Evolutionary conservation across 2,113 vertebrate species (phyloP).

Genomic region (Ochotona curzoniae): DNA sequence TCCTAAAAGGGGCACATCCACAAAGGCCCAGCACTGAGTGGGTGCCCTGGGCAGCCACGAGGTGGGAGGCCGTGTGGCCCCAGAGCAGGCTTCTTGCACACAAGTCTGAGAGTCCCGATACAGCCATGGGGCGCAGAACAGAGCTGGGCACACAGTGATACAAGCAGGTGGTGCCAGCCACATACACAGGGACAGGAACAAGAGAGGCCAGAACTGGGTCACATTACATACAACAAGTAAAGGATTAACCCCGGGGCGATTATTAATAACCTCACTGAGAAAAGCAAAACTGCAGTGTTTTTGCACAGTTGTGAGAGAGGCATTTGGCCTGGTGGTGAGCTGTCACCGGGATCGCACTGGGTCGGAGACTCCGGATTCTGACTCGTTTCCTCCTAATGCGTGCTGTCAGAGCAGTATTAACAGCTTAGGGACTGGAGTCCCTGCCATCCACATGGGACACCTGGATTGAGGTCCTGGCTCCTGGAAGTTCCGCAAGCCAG

Average conservation of each 20-base stretch:
- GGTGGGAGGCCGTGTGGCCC: neutral
- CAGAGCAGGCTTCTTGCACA: neutral
- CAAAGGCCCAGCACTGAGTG: neutral
- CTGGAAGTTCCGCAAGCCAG: too few species aligned
- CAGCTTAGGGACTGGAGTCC: too few species aligned
- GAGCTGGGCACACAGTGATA: neutral
- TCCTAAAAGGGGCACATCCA: fast-evolving
- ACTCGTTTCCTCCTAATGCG: too few species aligned
- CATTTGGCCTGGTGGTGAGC: too few species aligned
- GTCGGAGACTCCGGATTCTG: too few species aligned
- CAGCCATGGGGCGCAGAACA: fast-evolving
- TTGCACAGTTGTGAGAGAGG: neutral
- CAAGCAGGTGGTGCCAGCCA: neutral
- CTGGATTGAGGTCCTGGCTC: too few species aligned
- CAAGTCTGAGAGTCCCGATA: too few species aligned
- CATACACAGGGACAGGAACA: neutral
- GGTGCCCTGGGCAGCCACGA: neutral
- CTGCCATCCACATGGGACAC: too few species aligned
- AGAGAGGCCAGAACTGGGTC: neutral
- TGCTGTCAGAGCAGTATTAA: too few species aligned
- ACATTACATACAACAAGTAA: neutral
- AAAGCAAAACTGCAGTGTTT: neutral
- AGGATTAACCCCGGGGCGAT: neutral
- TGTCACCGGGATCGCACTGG: too few species aligned
- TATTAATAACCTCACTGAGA: neutral